These are phyloP conservation scores for Luperina nickerlii DNA, from an alignment of 2,888 invertebrate genomes.

Conservation along the genomic window DNA sequence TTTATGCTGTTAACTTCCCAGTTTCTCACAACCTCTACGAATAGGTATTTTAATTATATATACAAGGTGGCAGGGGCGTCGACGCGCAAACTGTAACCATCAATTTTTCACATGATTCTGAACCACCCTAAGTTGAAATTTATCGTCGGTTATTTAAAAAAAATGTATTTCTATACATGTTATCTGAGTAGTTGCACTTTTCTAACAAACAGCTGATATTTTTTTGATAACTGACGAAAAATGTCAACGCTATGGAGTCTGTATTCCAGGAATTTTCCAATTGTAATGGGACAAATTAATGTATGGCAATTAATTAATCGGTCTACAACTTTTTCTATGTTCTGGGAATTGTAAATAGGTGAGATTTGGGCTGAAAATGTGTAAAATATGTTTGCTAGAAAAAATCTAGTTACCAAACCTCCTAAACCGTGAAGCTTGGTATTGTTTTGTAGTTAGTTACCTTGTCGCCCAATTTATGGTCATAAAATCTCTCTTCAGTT, in stretches of 20 bases:
- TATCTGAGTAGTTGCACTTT: background rate
- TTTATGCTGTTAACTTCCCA: conserved; percentile 9
- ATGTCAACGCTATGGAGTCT: background rate
- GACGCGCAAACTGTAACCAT: background rate
- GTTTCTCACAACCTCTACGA: background rate
- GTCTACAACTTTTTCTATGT: background rate
- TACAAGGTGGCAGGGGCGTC: background rate
- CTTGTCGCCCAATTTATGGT: background rate
- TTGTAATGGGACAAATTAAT: background rate
- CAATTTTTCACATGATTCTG: background rate
- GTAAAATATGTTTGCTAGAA: background rate
- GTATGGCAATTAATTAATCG: background rate
- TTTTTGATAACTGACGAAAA: background rate
- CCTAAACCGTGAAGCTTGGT: background rate
- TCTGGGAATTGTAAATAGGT: background rate
- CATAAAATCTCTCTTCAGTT: background rate
- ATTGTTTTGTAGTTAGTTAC: background rate
- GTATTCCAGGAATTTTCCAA: background rate
- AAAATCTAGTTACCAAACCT: background rate
- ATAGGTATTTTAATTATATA: background rate
- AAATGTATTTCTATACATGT: background rate
- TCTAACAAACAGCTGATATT: background rate
- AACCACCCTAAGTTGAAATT: background rate
- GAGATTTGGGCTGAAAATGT: background rate
- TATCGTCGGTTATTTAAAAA: background rate